phyloP scores from a whole-genome alignment of 1,140 invertebrate species.

The Bilobella aurantiaca region DNA sequence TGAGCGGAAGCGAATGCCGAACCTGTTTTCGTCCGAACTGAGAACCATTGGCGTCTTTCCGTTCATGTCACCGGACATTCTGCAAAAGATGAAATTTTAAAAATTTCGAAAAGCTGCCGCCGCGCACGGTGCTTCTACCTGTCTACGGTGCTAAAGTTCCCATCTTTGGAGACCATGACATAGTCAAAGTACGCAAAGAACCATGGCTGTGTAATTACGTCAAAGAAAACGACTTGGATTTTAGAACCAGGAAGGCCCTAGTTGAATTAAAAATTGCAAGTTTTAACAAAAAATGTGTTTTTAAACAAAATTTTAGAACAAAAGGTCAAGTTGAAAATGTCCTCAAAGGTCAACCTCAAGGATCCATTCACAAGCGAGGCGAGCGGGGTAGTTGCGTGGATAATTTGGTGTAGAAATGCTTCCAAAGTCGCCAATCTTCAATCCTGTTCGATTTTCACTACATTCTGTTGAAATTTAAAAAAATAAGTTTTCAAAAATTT shows the following conservation, averaged over 20 bases:
- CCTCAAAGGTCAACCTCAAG: conserved; percentile 23
- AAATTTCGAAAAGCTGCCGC: background rate
- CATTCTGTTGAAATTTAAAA: conserved; percentile 18
- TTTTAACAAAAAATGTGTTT: background rate
- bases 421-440: conserved; percentile 31
- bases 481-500: background rate
- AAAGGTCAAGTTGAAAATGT: background rate
- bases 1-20: conserved; percentile 32
- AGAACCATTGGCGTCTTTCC: conserved; percentile 30
- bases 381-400: conserved; percentile 30
- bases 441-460: conserved; percentile 23
- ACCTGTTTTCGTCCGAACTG: conserved; percentile 25
- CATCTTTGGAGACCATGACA: conserved; percentile 31
- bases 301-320: background rate
- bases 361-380: conserved; percentile 28
- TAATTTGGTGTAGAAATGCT: conserved; percentile 31
- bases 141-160: conserved; percentile 29
- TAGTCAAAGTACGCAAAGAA: conserved; percentile 35
- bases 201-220: conserved; percentile 34
- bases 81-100: conserved; percentile 11
- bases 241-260: conserved; percentile 26
- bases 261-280: background rate
- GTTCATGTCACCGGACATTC: conserved; percentile 33
- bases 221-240: conserved; percentile 31
- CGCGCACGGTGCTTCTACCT: conserved; percentile 13